phyloP scores from a whole-genome alignment of 1,140 invertebrate genomes.

The Eupeodes corollae region DNA sequence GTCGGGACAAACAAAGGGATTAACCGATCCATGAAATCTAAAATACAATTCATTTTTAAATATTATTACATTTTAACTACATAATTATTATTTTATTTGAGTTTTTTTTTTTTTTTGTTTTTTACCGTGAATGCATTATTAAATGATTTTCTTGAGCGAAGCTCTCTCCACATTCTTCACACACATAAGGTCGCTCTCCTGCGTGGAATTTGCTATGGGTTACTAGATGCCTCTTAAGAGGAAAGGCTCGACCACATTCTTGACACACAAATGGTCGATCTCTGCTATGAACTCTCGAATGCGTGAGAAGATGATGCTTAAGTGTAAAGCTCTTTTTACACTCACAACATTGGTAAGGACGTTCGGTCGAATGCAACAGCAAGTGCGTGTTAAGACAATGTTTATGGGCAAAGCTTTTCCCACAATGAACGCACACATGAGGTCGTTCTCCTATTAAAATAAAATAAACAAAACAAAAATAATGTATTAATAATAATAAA shows the following conservation, averaged over 20 bases:
- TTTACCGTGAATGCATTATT: conserved; percentile 59
- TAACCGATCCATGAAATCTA: conserved; percentile 65
- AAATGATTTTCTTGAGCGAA: conserved; percentile 73
- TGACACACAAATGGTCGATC: conserved; percentile 69
- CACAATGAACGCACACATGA: conserved; percentile 72
- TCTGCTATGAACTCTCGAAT: conserved; percentile 61
- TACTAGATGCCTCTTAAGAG: conserved; percentile 67
- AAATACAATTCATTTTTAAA: conserved; percentile 1
- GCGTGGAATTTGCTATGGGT: conserved; percentile 80
- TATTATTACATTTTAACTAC: not conserved
- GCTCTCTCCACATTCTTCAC: conserved; percentile 76
- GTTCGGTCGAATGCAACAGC: conserved; percentile 64
- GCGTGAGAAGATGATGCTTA: conserved; percentile 67
- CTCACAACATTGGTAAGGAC: conserved; percentile 69
- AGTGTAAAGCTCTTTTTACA: conserved; percentile 80
- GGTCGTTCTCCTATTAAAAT: conserved; percentile 53
- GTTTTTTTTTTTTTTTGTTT: not conserved
- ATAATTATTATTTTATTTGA: not conserved
- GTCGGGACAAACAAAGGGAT: conserved; percentile 69
- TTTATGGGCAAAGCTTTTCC: conserved; percentile 75
- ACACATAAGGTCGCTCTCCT: conserved; percentile 75
- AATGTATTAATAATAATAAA: too few species aligned
- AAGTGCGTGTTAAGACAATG: conserved; percentile 73
- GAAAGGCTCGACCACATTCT: conserved; percentile 70
- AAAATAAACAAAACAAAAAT: conserved; percentile 11